These are phyloP conservation scores for Malurus cyaneus DNA, from an alignment of 2,113 vertebrate genomes.

Conservation along the genomic window DNA sequence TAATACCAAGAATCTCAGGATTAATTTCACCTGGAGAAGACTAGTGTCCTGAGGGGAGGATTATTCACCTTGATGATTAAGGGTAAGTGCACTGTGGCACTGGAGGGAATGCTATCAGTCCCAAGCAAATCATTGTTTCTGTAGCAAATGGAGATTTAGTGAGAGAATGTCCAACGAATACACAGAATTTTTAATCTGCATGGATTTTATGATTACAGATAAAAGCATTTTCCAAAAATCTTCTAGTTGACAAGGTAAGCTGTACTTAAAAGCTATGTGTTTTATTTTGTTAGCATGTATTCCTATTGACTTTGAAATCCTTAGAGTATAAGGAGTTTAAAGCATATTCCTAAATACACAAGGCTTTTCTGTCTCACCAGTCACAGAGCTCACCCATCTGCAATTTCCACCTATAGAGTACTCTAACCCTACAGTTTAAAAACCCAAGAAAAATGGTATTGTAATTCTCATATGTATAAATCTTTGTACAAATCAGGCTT, in stretches of 20 bases:
- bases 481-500: neutral
- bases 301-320: neutral
- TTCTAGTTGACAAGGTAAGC: neutral
- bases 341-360: neutral
- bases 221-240: neutral
- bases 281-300: neutral
- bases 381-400: neutral
- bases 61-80: neutral
- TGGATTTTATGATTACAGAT: neutral
- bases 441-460: neutral
- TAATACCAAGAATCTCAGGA: neutral
- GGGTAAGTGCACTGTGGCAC: neutral
- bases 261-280: neutral
- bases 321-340: neutral
- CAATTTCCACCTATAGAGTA: neutral
- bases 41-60: neutral
- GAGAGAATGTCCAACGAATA: neutral
- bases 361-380: neutral
- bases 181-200: neutral
- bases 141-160: neutral
- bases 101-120: neutral
- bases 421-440: neutral
- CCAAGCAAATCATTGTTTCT: neutral
- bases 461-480: fast-evolving
- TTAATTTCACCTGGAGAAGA: neutral